A percentile compares a stretch with the other conserved stretches of the same genome.
Conservation (phyloP, 2,113 vertebrate species). For the Platichthys flesus region DNA sequence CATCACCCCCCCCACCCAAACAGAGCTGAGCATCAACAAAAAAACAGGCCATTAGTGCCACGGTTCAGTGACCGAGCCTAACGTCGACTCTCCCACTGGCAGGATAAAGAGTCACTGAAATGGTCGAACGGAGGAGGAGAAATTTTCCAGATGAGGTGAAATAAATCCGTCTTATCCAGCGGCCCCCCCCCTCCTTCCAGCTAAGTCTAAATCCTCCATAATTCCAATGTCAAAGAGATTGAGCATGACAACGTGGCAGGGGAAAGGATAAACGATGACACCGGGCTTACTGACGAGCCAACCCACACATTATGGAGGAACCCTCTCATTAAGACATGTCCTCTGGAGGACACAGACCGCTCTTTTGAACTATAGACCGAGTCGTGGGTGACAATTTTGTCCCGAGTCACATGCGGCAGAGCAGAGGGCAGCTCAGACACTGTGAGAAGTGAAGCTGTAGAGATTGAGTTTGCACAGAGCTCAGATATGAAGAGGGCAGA, state of each 20-base stretch:
- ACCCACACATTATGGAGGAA: slow-evolving; percentile 40
- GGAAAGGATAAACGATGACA: slow-evolving; percentile 45
- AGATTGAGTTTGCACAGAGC: slow-evolving; percentile 11
- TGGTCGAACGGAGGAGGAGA: slow-evolving; percentile 42
- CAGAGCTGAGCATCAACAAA: slow-evolving; percentile 25
- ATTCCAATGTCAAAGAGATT: slow-evolving; percentile 62
- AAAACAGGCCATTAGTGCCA: slow-evolving; percentile 20
- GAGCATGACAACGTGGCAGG: slow-evolving; percentile 44
- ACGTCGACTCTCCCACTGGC: slow-evolving; percentile 35
- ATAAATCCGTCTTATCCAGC: slow-evolving; percentile 66
- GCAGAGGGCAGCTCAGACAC: slow-evolving; percentile 5
- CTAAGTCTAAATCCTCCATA: slow-evolving; percentile 60
- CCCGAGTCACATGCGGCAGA: slow-evolving; percentile 7
- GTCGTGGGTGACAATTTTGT: slow-evolving; percentile 1
- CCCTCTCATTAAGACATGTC: slow-evolving; percentile 29
- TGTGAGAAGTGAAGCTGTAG: neutral
- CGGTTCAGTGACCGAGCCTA: slow-evolving; percentile 25
- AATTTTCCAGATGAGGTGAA: slow-evolving; percentile 70
- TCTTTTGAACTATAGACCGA: slow-evolving; percentile 11
- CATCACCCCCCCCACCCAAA: neutral
- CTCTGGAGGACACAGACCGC: slow-evolving; percentile 44
- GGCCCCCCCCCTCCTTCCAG: slow-evolving; percentile 20
- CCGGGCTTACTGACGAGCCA: slow-evolving; percentile 15
- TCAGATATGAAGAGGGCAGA: no score
- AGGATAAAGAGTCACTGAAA: slow-evolving; percentile 51